Evolutionary conservation across 2,888 invertebrate genomes (phyloP).

Genomic region (Brachypterus glaber): DNA sequence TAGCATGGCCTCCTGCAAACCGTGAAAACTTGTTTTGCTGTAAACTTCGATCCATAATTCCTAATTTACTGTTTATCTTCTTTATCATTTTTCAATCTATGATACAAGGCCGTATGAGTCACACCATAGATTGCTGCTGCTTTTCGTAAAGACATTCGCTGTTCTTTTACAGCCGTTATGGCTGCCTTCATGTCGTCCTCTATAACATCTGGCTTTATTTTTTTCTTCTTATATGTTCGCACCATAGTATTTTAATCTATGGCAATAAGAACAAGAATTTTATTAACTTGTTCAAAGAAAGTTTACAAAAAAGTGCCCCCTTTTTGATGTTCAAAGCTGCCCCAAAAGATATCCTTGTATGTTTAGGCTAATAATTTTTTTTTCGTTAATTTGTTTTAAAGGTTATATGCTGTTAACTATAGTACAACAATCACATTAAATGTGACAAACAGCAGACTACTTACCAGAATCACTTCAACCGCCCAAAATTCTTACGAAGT

Average conservation of each 20-base stretch:
- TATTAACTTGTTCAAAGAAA: not conserved
- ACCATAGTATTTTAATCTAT: not conserved
- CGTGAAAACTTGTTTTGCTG: slow-evolving; percentile 1
- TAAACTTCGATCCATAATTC: not conserved
- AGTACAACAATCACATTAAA: too few species aligned
- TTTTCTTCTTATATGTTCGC: slow-evolving; percentile 1
- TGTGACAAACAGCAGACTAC: too few species aligned
- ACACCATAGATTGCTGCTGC: slow-evolving; percentile 6
- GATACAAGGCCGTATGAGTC: slow-evolving; percentile 10
- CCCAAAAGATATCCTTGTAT: not conserved
- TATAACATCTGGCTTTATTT: slow-evolving; percentile 9
- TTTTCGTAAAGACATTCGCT: slow-evolving; percentile 5
- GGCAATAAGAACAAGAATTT: not conserved
- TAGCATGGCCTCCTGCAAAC: slow-evolving; percentile 1
- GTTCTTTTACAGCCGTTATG: slow-evolving; percentile 6
- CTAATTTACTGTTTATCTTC: too few species aligned
- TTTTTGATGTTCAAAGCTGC: not conserved
- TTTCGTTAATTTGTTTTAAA: too few species aligned
- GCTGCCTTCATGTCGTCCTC: slow-evolving; percentile 9
- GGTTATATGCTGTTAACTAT: too few species aligned
- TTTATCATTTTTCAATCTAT: too few species aligned
- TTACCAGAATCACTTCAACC: too few species aligned
- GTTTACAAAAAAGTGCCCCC: not conserved
- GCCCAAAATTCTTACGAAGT: too few species aligned
- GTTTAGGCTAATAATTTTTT: not conserved